phyloP scores from a whole-genome alignment of 2,113 vertebrate species.

The Mastomys coucha region DNA sequence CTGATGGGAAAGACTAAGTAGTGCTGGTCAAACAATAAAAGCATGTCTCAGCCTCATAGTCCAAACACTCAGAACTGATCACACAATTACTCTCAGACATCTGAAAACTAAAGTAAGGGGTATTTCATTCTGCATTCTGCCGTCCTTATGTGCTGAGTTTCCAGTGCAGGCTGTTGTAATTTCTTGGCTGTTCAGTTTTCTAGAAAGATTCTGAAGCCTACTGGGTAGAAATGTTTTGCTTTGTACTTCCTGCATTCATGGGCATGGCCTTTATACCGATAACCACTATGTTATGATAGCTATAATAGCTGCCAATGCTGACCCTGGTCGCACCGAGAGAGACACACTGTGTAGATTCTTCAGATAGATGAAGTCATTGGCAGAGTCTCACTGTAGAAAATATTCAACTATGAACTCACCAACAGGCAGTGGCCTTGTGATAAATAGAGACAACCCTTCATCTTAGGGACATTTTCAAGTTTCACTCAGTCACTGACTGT shows the following conservation, averaged over 20 bases:
- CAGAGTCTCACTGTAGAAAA: background rate
- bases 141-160: background rate
- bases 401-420: background rate
- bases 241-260: background rate
- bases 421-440: background rate
- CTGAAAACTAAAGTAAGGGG: background rate
- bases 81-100: background rate
- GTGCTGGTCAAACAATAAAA: background rate
- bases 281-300: background rate
- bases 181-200: background rate
- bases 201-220: background rate
- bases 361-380: background rate
- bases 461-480: background rate
- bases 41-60: background rate
- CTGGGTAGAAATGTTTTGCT: background rate
- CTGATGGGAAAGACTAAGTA: background rate
- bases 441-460: constrained; percentile 4
- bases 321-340: background rate
- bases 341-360: background rate
- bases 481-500: background rate
- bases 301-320: background rate
- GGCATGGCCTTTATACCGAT: background rate
- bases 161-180: background rate
- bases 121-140: background rate
- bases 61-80: background rate